A percentile compares a stretch with the other conserved stretches of the same genome.
These are phyloP conservation scores for Daubentonia madagascariensis DNA, from an alignment of 2,113 vertebrate genomes.

Conservation along the genomic window DNA sequence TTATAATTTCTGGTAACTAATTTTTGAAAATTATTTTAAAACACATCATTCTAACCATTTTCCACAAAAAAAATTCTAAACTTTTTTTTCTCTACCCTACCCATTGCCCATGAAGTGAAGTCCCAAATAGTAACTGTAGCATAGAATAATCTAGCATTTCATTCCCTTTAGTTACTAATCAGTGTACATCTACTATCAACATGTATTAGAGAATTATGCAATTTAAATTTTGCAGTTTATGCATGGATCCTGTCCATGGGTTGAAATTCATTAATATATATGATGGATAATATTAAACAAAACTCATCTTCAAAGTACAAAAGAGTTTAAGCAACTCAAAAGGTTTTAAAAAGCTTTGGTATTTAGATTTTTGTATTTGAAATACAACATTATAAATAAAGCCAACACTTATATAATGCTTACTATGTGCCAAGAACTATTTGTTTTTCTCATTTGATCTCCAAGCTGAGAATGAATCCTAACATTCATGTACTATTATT, in stretches of 20 bases:
- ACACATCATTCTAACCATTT: neutral
- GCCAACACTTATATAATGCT: neutral
- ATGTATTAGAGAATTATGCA: neutral
- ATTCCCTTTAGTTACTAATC: neutral
- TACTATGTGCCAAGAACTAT: neutral
- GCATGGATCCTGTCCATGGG: neutral
- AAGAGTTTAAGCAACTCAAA: neutral
- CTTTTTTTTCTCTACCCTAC: neutral
- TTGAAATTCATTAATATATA: conserved; percentile 30
- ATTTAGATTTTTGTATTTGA: neutral
- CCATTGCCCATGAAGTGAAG: neutral
- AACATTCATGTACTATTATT: neutral
- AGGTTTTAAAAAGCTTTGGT: neutral
- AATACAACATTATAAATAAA: conserved; percentile 1
- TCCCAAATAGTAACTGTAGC: neutral
- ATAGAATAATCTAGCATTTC: neutral
- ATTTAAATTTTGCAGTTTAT: neutral
- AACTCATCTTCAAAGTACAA: neutral
- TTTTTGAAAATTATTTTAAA: conserved; percentile 6
- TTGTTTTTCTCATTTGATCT: neutral
- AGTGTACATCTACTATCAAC: neutral
- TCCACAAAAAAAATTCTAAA: neutral
- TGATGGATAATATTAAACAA: neutral
- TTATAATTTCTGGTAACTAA: neutral
- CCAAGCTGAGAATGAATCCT: neutral